These are phyloP conservation scores for Tursiops truncatus DNA, from an alignment of 2,113 vertebrate genomes.

Conservation along the genomic window DNA sequence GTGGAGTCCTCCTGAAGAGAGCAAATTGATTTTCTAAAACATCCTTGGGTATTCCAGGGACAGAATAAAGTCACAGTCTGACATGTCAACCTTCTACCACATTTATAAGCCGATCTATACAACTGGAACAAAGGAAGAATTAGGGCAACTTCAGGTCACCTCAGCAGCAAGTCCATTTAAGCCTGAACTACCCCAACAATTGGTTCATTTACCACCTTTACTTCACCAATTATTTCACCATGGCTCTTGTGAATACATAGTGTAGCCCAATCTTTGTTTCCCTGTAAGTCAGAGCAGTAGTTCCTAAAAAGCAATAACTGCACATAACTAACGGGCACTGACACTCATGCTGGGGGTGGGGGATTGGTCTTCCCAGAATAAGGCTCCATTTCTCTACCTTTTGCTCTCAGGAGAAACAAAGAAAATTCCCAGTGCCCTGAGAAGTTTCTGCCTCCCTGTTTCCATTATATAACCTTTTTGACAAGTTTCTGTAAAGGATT, in stretches of 20 bases:
- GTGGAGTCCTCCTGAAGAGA: not conserved
- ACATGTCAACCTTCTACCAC: conserved; percentile 25
- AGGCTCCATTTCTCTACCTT: not conserved
- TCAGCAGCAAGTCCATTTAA: conserved; percentile 47
- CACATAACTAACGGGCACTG: not conserved
- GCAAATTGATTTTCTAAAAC: conserved; percentile 56
- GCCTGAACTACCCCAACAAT: not conserved
- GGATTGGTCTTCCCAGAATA: not conserved
- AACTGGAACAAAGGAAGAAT: conserved; percentile 38
- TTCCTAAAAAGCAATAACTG: not conserved
- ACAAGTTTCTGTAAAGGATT: conserved; percentile 55
- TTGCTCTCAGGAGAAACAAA: conserved; percentile 12
- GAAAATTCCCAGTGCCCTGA: not conserved
- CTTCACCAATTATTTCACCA: conserved; percentile 19
- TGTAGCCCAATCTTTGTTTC: not conserved
- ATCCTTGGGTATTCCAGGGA: conserved; percentile 33
- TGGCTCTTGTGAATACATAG: not conserved
- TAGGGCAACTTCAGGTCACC: conserved; percentile 2
- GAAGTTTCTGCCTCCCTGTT: conserved; percentile 45
- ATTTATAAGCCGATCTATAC: conserved; percentile 18
- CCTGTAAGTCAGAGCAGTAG: not conserved
- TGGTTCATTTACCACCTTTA: conserved; percentile 24
- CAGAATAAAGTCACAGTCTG: conserved; percentile 46
- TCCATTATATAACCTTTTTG: conserved; percentile 47
- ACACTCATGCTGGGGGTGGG: fast-evolving